Base-by-base conservation (phyloP, 2,113 vertebrate genomes). In the Atherinomorus stipes region DNA sequence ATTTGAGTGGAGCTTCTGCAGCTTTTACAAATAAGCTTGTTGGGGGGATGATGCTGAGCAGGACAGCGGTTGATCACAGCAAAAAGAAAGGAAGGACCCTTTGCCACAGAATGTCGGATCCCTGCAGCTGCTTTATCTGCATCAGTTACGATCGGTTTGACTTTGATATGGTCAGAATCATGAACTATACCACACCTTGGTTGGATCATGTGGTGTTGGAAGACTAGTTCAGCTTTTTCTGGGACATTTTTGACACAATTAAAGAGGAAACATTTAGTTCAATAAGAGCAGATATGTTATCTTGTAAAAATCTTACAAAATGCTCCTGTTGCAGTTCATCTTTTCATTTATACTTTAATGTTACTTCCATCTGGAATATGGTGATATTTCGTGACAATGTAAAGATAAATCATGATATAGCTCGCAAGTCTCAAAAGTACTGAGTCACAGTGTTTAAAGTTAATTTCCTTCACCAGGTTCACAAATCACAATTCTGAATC, bases 21-120 rank as follows among this genome's bases (percentile, higher is more conserved):
- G 90, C 83, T 91, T 92, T 91, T 89, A 77, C 69, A 88, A 86
- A 90, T 86, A 84, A 90, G 82, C 90, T 88, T 85, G 62, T 85
- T 78, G 80, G 76, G 78, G 71, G 76, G 78, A 82, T 23, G 64
- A 45, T 12, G 58, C 65, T 81, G 73, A 80, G 52, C 62, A 64
- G 38, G 76, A 70, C 78, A 81, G 79, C 69, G 22, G 81, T 77
- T 79, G 71, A 80, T 85, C 83, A 74, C 56, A 77, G 62, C 52
- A 69, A 76, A 83, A 16, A 53, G 45, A 76, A 38, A 47, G 52
- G 49, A 75, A 71, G 38, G 26, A 67, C 65, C n/a, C 19, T 54
- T 54, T 21, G 54, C 13, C 44, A 19, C 58, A 67, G 26, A 69
- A 75, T 23, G 38, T 37, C 78, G 42, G 59, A 51, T 64, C 53